Conservation (phyloP, 1,140 invertebrate genomes). For the Anoplolepis gracilipes region DNA sequence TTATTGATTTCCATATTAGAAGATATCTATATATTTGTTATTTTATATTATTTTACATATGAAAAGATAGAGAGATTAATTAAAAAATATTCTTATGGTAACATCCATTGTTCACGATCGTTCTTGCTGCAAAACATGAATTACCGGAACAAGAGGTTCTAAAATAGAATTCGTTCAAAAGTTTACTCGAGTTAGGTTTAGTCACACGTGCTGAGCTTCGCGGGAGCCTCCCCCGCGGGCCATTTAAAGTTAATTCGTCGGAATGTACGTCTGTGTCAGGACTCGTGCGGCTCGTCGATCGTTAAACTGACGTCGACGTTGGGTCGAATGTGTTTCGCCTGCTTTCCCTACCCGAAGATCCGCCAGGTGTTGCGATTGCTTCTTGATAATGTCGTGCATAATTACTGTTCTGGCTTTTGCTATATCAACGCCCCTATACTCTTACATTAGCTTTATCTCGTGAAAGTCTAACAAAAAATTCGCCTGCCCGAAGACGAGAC, state of each 20-base stretch:
- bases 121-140: conserved; percentile 14
- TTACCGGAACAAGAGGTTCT: conserved; percentile 25
- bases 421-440: not conserved
- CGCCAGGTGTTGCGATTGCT: conserved; percentile 39
- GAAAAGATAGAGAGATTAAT: not conserved
- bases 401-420: conserved; percentile 4
- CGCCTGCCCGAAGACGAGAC: not conserved
- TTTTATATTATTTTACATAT: not conserved
- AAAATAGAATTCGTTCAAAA: conserved; percentile 56
- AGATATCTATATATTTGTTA: not conserved
- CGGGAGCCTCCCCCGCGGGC: conserved; percentile 60
- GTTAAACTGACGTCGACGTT: conserved; percentile 45
- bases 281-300: conserved; percentile 24
- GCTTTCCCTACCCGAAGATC: conserved; percentile 2
- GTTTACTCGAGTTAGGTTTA: conserved; percentile 49
- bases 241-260: conserved; percentile 59
- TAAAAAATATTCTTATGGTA: not conserved
- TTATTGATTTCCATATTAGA: not conserved
- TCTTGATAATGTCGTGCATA: not conserved
- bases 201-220: conserved; percentile 63
- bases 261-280: conserved; percentile 63
- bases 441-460: not conserved
- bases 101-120: not conserved
- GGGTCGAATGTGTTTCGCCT: conserved; percentile 40
- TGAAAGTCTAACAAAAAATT: conserved; percentile 20